These are phyloP conservation scores for Poecilus cupreus DNA, from an alignment of 2,888 invertebrate species.

Conservation along the genomic window DNA sequence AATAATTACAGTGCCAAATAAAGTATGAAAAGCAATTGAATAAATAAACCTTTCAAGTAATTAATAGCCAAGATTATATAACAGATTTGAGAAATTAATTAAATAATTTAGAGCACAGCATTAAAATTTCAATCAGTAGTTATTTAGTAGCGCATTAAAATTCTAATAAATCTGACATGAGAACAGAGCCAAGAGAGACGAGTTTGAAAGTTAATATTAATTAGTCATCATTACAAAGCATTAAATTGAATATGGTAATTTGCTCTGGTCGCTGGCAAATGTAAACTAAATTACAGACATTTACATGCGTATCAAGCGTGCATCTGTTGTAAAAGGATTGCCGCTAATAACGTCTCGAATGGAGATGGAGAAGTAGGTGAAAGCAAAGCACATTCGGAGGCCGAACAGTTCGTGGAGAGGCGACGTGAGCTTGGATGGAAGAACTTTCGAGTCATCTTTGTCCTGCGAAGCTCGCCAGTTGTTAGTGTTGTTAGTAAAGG, in stretches of 20 bases:
- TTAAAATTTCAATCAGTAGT: slow-evolving; percentile 44
- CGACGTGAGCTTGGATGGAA: too few relatives aligned
- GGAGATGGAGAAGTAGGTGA: too few relatives aligned
- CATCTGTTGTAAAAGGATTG: slow-evolving; percentile 29
- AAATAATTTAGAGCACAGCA: slow-evolving; percentile 16
- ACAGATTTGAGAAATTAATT: slow-evolving; percentile 16
- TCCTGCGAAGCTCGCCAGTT: too few relatives aligned
- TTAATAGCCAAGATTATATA: slow-evolving; percentile 1
- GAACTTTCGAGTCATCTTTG: too few relatives aligned
- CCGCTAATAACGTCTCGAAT: slow-evolving; percentile 47
- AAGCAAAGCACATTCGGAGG: background rate
- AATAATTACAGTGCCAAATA: background rate
- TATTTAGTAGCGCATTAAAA: slow-evolving; percentile 39
- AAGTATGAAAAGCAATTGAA: background rate
- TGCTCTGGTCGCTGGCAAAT: slow-evolving; percentile 41
- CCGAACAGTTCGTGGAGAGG: too few relatives aligned
- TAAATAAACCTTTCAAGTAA: background rate
- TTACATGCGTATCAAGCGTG: slow-evolving; percentile 50
- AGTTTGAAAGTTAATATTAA: slow-evolving; percentile 45
- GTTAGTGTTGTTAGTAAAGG: too few relatives aligned
- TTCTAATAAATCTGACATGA: slow-evolving; percentile 47
- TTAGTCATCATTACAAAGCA: slow-evolving; percentile 54
- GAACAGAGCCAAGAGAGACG: background rate
- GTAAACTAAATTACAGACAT: slow-evolving; percentile 56
- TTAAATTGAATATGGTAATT: slow-evolving; percentile 54